phyloP scores from a whole-genome alignment of 92 coral and sea anemone species.

The Siderastrea siderea region DNA sequence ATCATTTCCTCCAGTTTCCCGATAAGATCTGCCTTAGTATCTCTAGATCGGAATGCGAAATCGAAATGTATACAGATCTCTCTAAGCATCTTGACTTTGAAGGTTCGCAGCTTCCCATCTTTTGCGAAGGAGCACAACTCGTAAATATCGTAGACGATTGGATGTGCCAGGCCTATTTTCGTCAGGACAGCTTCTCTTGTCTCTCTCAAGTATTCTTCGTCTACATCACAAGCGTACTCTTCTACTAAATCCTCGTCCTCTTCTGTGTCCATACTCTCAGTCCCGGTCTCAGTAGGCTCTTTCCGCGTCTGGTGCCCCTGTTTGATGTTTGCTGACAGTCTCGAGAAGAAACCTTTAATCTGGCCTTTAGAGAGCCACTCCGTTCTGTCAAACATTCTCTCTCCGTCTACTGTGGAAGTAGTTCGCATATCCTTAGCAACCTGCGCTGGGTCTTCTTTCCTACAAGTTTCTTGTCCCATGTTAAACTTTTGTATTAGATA shows the following conservation, averaged over 20 bases:
- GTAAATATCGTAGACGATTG: conserved; percentile 41
- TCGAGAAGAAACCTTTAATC: conserved; percentile 65
- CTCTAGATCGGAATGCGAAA: conserved; percentile 6
- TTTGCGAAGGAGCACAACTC: conserved; percentile 39
- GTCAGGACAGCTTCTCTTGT: conserved; percentile 36
- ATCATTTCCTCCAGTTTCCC: conserved; percentile 14
- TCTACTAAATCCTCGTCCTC: conserved; percentile 42
- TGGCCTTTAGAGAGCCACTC: conserved; percentile 67
- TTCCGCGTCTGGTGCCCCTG: conserved; percentile 19
- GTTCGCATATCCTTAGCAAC: conserved; percentile 62
- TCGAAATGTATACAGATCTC: conserved; percentile 56
- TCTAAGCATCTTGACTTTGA: conserved; percentile 46
- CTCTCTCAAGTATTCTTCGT: conserved; percentile 29
- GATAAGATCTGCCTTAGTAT: conserved; percentile 23
- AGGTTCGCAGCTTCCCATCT: conserved; percentile 11
- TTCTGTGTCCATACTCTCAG: neutral
- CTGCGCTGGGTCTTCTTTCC: conserved; percentile 69
- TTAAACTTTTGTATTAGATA: conserved; percentile 57
- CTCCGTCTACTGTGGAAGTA: conserved; percentile 47
- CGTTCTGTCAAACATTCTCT: conserved; percentile 52
- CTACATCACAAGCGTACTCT: conserved; percentile 54
- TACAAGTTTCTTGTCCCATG: conserved; percentile 65
- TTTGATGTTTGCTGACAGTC: conserved; percentile 52
- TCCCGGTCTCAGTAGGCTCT: neutral
- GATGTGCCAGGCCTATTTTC: conserved; percentile 35